Base-by-base conservation (phyloP, 2,888 invertebrate genomes). In the Diarsia mendica region DNA sequence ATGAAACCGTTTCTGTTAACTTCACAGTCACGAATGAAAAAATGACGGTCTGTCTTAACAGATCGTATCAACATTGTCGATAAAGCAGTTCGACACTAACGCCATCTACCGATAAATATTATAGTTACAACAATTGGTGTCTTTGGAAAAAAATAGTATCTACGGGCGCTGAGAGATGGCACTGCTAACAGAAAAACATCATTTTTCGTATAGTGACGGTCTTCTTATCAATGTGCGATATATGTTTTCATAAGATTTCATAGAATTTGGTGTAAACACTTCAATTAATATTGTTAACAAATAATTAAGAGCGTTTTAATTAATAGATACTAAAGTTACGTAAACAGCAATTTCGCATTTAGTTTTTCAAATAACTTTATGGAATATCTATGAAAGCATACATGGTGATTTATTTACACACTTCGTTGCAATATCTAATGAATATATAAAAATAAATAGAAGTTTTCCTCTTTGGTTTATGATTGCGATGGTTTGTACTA, bases 401-500 rank as follows among this genome's bases (percentile, higher is more conserved):
- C 79, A 84, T 88, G 86, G 82, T 85, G 64, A 82, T 83, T 83
- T 84, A 87, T 87, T 87, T 86, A 88, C 84, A 85, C 85, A 83
- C 77, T 88, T 87, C 72, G 86, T 90, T 91, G 90, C 90, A 91
- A 91, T 92, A 91, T 86, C 79, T 86, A 87, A 87, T 89, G 86
- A 87, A 83, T 79, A 86, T 86, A 87, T 83, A 68, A 82, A 81
- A 88, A 85, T 63, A 88, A 87, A 89, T 86, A 88, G 87, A 88
- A 77, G 81, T 89, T 90, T 90, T 91, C 85, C 89, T 88, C 90
- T 78, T 85, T 85, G 89, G 88, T 90, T 92, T 89, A 90, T 88
- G 88, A 89, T 90, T 90, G 88, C 85, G 87, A 91, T 89, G 85
- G 91, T 93, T 93, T 93, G 92, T 93, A 92, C 89, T 91, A 87